Base-by-base conservation (phyloP, 1,140 invertebrate species). In the Trialeurodes vaporariorum region DNA sequence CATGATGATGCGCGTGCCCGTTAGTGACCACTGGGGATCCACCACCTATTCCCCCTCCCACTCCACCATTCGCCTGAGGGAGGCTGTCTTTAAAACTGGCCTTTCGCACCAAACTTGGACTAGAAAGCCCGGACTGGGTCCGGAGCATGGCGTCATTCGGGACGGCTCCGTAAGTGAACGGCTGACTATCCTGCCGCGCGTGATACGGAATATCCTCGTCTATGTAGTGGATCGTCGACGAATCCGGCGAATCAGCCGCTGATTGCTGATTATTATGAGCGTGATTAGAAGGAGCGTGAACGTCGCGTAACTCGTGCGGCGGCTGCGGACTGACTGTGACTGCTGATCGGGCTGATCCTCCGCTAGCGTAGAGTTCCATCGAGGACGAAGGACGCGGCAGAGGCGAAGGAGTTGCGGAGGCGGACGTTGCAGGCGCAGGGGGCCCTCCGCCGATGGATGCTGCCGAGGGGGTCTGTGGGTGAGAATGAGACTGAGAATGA, bases 121-220 rank as follows among this genome's bases (percentile, higher is more conserved):
- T 89, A 69, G 87, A 86, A 24, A 90, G 82, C 70, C 85, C 84
- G 74, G 83, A 81, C 34, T 49, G 34, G 34, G 34, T 49, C 5
- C 34, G 34, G 17, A 49, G 34, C 69, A 81, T 79, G 26, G 80
- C 77, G 85, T 79, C 82, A 84, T 84, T 71, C 69, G 82, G 81
- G 40, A 83, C 81, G 24, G 82, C 81, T 26, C 87, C 86, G 81
- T 93, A 93, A 21, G 87, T 89, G 78, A 93, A 93, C 23, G 90
- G 90, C 69, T 87, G 83, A 70, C 87, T 88, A 76, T 90, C 87
- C 64, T 87, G 83, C 63, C 90, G 80, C 67, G 90, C 89, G 83
- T 92, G 91, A 77, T 92, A 93, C 26, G 90, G 90, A 72, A 90
- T 88, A 73, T 87, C 82, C 64, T 70, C 69, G 61, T 68, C 69